phyloP scores from a whole-genome alignment of 2,797 vertebrate species.

The Parauchenoglanis punctatus region DNA sequence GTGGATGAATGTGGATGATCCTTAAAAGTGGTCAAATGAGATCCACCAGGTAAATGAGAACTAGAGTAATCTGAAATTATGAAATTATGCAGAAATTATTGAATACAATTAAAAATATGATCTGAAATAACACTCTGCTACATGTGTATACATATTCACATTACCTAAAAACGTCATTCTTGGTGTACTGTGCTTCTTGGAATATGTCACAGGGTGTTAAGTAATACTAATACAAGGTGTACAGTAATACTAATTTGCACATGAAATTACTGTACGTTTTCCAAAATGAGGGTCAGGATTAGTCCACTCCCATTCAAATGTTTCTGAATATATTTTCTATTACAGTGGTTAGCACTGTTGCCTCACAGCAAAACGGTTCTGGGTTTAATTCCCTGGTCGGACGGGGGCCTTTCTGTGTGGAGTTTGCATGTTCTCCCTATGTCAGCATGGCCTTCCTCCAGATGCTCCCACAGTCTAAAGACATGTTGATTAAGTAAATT shows the following conservation, averaged over 20 bases:
- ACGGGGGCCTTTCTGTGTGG: too few species aligned
- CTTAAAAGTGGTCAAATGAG: background rate
- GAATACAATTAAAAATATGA: background rate
- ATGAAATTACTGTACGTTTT: background rate
- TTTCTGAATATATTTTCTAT: background rate
- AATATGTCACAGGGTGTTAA: background rate
- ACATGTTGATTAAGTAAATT: too few species aligned
- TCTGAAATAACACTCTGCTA: background rate
- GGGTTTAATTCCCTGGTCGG: too few species aligned
- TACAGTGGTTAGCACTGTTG: background rate
- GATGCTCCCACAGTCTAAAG: too few species aligned
- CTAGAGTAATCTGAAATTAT: background rate
- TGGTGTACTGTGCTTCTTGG: background rate
- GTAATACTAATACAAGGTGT: background rate
- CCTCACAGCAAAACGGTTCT: too few species aligned
- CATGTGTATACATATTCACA: background rate
- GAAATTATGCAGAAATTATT: background rate
- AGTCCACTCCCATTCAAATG: background rate
- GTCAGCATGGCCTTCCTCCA: too few species aligned
- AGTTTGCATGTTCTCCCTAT: too few species aligned
- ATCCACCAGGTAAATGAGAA: background rate
- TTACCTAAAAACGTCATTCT: background rate
- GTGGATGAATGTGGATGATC: background rate
- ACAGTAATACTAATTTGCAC: background rate
- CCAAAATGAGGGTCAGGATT: background rate